These are phyloP conservation scores for Amiota mariae DNA, from an alignment of 2,888 invertebrate genomes.

Conservation along the genomic window DNA sequence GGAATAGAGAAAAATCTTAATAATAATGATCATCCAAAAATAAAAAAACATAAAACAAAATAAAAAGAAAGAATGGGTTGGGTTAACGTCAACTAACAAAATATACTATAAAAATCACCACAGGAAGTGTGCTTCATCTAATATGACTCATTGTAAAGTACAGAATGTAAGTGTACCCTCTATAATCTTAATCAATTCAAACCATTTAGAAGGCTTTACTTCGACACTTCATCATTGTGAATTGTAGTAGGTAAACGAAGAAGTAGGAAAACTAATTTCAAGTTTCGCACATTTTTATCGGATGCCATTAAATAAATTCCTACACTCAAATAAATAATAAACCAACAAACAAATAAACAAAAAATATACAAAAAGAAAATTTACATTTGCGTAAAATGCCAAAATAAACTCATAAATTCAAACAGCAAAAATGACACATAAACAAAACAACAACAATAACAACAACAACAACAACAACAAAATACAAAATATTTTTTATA, in stretches of 20 bases:
- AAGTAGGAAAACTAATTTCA: background rate
- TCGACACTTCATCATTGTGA: background rate
- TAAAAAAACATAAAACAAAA: no score
- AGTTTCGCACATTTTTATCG: slow-evolving; percentile 24
- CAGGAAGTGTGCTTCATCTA: background rate
- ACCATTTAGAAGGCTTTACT: no score
- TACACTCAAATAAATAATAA: slow-evolving; percentile 53
- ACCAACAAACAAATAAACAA: slow-evolving; percentile 15
- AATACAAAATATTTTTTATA: slow-evolving; percentile 47
- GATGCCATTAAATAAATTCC: slow-evolving; percentile 55
- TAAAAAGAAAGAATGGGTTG: background rate
- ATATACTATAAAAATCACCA: no score
- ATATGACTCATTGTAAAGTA: no score
- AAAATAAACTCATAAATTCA: slow-evolving; percentile 66
- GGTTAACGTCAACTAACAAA: background rate
- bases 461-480: slow-evolving; percentile 40
- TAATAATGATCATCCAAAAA: background rate
- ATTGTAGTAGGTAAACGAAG: no score
- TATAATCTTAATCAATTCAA: no score
- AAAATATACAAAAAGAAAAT: slow-evolving; percentile 57
- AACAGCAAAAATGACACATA: slow-evolving; percentile 58
- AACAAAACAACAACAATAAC: slow-evolving; percentile 47
- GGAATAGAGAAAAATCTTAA: background rate
- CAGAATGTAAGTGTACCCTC: no score
- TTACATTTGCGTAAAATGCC: slow-evolving; percentile 55